Evolutionary conservation across 2,888 invertebrate genomes (phyloP).

Genomic region (Julus scanicus): DNA sequence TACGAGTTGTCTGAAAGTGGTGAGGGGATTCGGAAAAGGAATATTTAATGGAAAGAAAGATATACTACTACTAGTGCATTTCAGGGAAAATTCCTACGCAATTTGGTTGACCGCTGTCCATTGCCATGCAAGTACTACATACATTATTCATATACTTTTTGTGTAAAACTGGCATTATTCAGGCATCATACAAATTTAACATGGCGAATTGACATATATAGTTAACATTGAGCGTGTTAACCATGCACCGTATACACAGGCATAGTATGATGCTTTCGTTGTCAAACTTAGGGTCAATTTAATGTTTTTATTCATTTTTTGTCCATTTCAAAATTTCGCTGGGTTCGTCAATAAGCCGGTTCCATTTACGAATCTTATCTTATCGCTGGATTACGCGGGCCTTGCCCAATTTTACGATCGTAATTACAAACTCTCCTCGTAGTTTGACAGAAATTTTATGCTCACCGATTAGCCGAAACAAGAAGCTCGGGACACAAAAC

Average conservation of each 20-base stretch:
- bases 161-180: too few species aligned
- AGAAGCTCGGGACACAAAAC: conserved; percentile 30
- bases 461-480: conserved; percentile 1
- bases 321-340: too few species aligned
- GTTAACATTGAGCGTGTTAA: too few species aligned
- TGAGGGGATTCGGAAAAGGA: neutral
- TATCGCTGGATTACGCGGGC: neutral
- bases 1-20: neutral
- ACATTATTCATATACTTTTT: too few species aligned
- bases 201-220: too few species aligned
- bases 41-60: neutral
- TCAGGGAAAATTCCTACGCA: neutral
- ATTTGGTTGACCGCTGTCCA: neutral
- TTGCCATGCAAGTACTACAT: neutral
- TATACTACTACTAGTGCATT: neutral
- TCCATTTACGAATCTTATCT: conserved; percentile 14
- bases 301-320: too few species aligned
- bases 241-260: too few species aligned
- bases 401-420: conserved; percentile 33
- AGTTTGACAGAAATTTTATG: conserved; percentile 33
- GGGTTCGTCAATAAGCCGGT: neutral
- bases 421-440: conserved; percentile 28
- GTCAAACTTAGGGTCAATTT: too few species aligned
- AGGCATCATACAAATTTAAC: too few species aligned
- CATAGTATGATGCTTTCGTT: too few species aligned